Evolutionary conservation across 2,888 invertebrate species (phyloP).

Genomic region (Trissoscelio sp.): DNA sequence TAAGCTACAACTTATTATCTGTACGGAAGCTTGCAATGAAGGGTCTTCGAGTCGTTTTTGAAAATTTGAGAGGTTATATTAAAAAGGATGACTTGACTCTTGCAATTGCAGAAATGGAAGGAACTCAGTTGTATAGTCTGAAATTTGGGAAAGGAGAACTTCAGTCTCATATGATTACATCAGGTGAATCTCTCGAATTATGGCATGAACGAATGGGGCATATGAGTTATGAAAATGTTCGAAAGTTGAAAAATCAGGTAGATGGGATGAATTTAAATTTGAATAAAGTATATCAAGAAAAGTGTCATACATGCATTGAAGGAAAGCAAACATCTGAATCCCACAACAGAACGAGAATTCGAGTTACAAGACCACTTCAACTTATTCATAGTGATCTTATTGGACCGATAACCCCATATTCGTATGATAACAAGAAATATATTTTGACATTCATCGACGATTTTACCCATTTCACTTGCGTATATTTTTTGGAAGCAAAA

Average conservation of each 20-base stretch:
- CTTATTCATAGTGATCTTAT: conserved; percentile 72
- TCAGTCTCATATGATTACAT: neutral
- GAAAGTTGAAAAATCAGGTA: conserved; percentile 8
- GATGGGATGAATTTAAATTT: conserved; percentile 43
- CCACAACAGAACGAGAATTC: conserved; percentile 58
- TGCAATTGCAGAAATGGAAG: conserved; percentile 58
- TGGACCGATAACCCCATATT: conserved; percentile 68
- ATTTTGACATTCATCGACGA: conserved; percentile 73
- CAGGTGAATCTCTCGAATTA: neutral
- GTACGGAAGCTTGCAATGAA: conserved; percentile 71
- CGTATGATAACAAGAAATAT: conserved; percentile 67
- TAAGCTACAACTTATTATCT: conserved; percentile 69
- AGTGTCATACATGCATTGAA: too few species aligned
- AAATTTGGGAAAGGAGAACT: too few species aligned
- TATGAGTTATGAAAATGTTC: conserved; percentile 56
- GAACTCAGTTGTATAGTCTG: conserved; percentile 42
- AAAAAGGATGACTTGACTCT: conserved; percentile 53
- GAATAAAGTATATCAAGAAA: too few species aligned
- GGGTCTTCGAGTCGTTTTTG: conserved; percentile 69
- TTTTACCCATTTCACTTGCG: conserved; percentile 70
- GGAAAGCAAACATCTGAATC: conserved; percentile 65
- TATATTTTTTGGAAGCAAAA: conserved; percentile 62
- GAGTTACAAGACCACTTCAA: conserved; percentile 52
- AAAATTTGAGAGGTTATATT: conserved; percentile 69
- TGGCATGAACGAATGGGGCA: conserved; percentile 70